Conservation (phyloP, 1,140 invertebrate genomes). For the Telenomus remus region DNA sequence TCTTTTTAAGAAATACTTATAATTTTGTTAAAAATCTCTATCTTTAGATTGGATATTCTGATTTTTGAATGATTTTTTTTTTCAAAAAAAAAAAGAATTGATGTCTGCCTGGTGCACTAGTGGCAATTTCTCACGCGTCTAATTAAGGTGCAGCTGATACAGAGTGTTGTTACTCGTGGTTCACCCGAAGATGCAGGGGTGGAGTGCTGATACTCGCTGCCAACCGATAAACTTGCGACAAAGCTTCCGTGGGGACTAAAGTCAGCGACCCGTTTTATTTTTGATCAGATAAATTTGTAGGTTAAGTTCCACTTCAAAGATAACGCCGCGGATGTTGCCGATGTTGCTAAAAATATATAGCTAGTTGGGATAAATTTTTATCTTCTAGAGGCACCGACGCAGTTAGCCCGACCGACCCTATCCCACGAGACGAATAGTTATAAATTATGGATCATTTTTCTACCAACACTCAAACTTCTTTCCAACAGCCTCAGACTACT, state of each 20-base stretch:
- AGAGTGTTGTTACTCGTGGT: conserved; percentile 50
- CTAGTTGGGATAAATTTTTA: conserved; percentile 12
- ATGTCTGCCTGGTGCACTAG: too few relatives aligned
- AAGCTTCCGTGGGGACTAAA: conserved; percentile 24
- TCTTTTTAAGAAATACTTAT: too few relatives aligned
- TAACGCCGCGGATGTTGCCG: conserved; percentile 30
- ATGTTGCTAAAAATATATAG: conserved; percentile 29
- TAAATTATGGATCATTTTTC: conserved; percentile 4
- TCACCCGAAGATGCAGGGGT: conserved; percentile 23
- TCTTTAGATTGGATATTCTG: too few relatives aligned
- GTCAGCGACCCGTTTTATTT: conserved; percentile 23
- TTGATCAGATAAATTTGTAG: conserved; percentile 42
- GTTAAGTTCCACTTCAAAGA: conserved; percentile 17
- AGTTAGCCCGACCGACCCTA: neutral
- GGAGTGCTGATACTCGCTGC: conserved; percentile 1
- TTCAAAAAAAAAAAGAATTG: too few relatives aligned
- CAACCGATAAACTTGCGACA: conserved; percentile 28
- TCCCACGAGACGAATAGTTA: conserved; percentile 1
- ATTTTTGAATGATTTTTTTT: too few relatives aligned
- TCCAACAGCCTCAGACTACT: too few relatives aligned
- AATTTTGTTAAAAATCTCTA: too few relatives aligned
- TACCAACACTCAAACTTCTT: too few relatives aligned
- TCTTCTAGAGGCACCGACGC: conserved; percentile 8
- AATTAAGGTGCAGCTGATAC: conserved; percentile 58
- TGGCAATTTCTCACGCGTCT: conserved; percentile 28